Conservation (phyloP, 2,113 vertebrate genomes). For the Dicrurus megarhynchus region DNA sequence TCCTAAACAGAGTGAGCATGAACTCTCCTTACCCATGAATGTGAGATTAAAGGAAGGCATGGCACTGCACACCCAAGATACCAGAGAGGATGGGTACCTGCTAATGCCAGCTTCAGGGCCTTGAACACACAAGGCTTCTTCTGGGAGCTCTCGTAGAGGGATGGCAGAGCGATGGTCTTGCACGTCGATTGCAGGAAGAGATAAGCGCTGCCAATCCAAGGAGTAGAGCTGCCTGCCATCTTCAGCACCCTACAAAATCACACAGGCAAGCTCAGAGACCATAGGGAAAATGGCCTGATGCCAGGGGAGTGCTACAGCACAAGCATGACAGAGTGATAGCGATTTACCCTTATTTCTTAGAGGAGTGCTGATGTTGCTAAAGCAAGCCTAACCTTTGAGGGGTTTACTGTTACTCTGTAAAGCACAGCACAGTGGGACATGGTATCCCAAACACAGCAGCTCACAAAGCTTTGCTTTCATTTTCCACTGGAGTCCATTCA, state of each 20-base stretch:
- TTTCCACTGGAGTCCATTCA: background rate
- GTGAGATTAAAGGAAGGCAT: background rate
- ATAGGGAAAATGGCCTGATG: background rate
- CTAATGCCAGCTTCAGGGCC: slow-evolving; percentile 84
- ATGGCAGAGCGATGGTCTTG: slow-evolving; percentile 75
- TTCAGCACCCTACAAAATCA: slow-evolving; percentile 69
- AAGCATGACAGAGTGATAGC: background rate
- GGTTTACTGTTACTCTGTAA: background rate
- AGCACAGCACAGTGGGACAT: background rate
- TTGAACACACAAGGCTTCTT: slow-evolving; percentile 83
- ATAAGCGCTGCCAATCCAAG: slow-evolving; percentile 88
- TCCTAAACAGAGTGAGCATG: background rate
- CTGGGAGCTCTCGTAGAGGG: slow-evolving; percentile 80
- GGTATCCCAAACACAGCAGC: background rate
- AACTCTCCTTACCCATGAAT: background rate
- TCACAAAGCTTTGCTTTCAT: background rate
- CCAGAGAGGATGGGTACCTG: slow-evolving; percentile 73
- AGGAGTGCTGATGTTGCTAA: background rate
- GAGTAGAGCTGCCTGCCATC: slow-evolving; percentile 63
- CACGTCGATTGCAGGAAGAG: slow-evolving; percentile 84
- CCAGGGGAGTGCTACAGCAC: background rate
- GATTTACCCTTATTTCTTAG: background rate
- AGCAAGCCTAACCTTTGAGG: background rate
- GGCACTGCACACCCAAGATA: background rate
- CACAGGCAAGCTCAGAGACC: background rate